These are phyloP conservation scores for Pithecia hirsuta DNA, from an alignment of 2,797 vertebrate genomes.

Conservation along the genomic window DNA sequence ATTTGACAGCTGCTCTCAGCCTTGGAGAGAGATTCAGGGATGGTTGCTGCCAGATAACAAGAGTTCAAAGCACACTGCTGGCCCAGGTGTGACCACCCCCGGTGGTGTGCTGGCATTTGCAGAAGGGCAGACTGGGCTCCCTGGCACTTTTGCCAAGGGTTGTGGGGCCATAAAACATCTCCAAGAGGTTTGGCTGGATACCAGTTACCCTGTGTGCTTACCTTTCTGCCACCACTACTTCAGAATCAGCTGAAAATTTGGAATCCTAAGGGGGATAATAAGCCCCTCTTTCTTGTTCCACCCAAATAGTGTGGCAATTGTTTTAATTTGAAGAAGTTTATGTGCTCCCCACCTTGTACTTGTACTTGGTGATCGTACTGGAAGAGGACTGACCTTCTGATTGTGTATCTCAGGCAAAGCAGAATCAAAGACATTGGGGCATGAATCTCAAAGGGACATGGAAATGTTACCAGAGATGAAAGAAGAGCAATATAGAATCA, in stretches of 20 bases:
- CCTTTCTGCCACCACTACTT: background rate
- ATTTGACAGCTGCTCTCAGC: constrained; percentile 73
- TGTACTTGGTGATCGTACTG: background rate
- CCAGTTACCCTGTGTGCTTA: background rate
- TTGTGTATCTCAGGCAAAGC: background rate
- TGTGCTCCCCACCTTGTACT: background rate
- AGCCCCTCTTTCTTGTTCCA: background rate
- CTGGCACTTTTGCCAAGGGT: constrained; percentile 59
- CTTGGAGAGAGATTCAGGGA: constrained; percentile 70
- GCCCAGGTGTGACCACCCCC: background rate
- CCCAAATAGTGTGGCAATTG: background rate
- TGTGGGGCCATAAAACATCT: background rate
- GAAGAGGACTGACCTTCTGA: background rate
- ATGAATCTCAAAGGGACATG: background rate
- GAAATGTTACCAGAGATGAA: background rate
- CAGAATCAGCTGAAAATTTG: background rate
- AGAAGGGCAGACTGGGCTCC: background rate
- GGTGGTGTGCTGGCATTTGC: background rate
- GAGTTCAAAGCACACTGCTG: constrained; percentile 71
- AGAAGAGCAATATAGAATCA: background rate
- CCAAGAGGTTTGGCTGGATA: background rate
- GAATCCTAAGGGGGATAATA: background rate
- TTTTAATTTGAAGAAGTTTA: background rate
- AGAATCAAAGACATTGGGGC: background rate
- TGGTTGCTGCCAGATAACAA: constrained; percentile 73